Evolutionary conservation across 30 jellyfish, hydroid and myxozoan genomes (phyloP).

Genomic region (Hydractinia echinata): DNA sequence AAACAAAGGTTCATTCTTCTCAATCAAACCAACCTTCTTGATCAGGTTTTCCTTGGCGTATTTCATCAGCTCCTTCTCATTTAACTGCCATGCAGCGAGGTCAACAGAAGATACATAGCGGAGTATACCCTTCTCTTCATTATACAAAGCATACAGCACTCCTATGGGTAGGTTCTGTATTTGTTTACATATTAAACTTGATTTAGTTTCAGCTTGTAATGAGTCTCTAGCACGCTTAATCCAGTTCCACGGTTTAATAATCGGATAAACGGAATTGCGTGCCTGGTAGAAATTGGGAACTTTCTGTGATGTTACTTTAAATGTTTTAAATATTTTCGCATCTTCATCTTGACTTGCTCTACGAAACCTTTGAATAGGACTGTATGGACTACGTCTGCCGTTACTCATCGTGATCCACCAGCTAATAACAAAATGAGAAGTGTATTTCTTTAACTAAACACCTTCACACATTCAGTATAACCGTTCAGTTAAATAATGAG

Average conservation of each 20-base stretch:
- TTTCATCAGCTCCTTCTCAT: slow-evolving; percentile 27
- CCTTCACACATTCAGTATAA: no score
- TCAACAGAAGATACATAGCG: slow-evolving; percentile 34
- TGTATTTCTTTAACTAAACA: no score
- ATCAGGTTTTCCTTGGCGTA: slow-evolving; percentile 37
- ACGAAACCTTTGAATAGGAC: slow-evolving; percentile 18
- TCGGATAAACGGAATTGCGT: slow-evolving; percentile 30
- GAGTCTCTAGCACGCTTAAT: slow-evolving; percentile 27
- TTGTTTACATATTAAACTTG: slow-evolving; percentile 4
- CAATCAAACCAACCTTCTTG: slow-evolving; percentile 33
- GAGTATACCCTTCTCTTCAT: slow-evolving; percentile 18
- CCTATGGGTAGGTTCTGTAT: slow-evolving; percentile 24
- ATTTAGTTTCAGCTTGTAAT: slow-evolving; percentile 11
- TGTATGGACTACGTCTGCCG: slow-evolving; percentile 20
- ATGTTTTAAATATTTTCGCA: not conserved
- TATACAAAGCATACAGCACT: slow-evolving; percentile 4
- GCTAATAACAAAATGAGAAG: no score
- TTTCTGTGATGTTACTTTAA: not conserved
- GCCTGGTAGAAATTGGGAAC: slow-evolving; percentile 25
- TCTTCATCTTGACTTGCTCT: slow-evolving; percentile 37
- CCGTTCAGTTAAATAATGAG: no score
- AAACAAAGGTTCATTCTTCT: slow-evolving; percentile 29
- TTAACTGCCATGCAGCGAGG: slow-evolving; percentile 34
- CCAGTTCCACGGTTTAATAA: slow-evolving; percentile 36
- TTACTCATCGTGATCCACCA: not conserved